These are phyloP conservation scores for Pollenia griseotomentosa DNA, from an alignment of 2,888 invertebrate species.

Conservation along the genomic window DNA sequence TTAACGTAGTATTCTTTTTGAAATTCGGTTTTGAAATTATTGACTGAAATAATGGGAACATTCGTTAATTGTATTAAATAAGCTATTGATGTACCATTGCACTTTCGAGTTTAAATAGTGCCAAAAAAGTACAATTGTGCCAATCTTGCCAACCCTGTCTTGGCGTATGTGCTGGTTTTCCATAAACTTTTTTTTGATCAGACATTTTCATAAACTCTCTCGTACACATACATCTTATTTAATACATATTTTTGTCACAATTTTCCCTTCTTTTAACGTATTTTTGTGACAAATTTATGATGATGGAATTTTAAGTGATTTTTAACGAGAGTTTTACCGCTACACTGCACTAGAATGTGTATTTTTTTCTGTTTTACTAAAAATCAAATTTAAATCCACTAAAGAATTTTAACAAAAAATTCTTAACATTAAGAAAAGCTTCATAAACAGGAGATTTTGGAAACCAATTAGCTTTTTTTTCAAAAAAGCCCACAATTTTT, in stretches of 20 bases:
- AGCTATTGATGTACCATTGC: too few species aligned
- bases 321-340: slow-evolving; percentile 81
- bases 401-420: not conserved
- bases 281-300: slow-evolving; percentile 83
- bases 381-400: slow-evolving; percentile 33
- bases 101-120: too few species aligned
- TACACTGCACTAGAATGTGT: slow-evolving; percentile 1
- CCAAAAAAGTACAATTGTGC: too few species aligned
- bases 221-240: slow-evolving; percentile 8
- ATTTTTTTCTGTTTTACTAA: slow-evolving; percentile 15
- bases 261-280: slow-evolving; percentile 28
- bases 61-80: too few species aligned
- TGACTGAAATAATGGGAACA: too few species aligned
- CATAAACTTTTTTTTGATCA: too few species aligned
- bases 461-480: not conserved
- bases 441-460: not conserved
- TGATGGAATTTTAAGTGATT: slow-evolving; percentile 84
- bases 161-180: slow-evolving; percentile 2
- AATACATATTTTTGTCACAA: slow-evolving; percentile 59
- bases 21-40: too few species aligned
- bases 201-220: not conserved
- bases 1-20: too few species aligned
- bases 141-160: too few species aligned
- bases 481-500: not conserved
- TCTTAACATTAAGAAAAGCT: too few species aligned